A percentile compares a stretch with the other conserved stretches of the same genome.
phyloP scores from a whole-genome alignment of 2,113 vertebrate species.

The Pteropus alecto region DNA sequence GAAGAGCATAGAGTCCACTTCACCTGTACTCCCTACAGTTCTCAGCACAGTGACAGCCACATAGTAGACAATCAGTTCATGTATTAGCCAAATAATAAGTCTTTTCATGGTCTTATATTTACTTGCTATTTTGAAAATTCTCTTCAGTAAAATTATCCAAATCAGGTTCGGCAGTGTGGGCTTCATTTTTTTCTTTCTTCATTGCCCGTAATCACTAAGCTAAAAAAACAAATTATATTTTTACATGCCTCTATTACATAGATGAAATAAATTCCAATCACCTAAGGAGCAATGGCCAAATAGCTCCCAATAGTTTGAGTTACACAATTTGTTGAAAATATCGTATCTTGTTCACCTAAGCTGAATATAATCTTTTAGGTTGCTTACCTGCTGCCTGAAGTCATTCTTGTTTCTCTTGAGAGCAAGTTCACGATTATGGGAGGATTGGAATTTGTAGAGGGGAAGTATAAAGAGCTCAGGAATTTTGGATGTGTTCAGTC shows the following conservation, averaged over 20 bases:
- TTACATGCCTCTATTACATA: not conserved
- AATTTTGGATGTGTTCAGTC: not conserved
- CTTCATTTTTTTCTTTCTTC: not conserved
- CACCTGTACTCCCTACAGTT: not conserved
- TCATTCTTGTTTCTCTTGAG: not conserved
- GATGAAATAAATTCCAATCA: not conserved
- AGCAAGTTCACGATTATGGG: not conserved
- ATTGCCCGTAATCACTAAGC: not conserved
- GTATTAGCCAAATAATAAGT: not conserved
- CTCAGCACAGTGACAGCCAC: not conserved
- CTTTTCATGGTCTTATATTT: not conserved
- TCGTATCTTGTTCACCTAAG: not conserved
- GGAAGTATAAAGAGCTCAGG: not conserved
- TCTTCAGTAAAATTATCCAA: not conserved
- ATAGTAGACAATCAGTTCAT: not conserved
- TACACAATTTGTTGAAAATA: not conserved
- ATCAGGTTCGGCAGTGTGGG: not conserved
- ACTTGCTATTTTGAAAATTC: not conserved
- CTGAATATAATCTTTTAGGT: not conserved
- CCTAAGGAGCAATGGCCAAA: not conserved
- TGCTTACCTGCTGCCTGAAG: not conserved
- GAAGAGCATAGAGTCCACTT: not conserved
- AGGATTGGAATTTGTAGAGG: not conserved
- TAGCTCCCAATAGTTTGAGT: not conserved
- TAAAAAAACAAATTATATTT: not conserved